These are phyloP conservation scores for Myanophis thanlyinensis DNA, from an alignment of 2,113 vertebrate genomes.

Conservation along the genomic window DNA sequence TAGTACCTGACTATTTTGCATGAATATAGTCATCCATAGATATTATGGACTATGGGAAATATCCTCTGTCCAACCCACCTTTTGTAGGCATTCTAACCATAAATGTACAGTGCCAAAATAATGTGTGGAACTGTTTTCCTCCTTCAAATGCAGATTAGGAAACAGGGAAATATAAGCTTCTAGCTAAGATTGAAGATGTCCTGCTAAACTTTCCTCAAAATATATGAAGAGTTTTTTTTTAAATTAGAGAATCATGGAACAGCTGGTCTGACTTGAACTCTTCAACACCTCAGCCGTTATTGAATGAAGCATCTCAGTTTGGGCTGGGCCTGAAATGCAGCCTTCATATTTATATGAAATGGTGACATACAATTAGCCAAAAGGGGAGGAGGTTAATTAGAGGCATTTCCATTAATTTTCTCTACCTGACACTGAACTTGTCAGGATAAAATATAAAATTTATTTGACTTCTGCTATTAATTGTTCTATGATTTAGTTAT, in stretches of 20 bases:
- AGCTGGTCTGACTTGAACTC: not conserved
- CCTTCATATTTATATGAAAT: conserved; percentile 20
- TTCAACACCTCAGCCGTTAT: not conserved
- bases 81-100: not conserved
- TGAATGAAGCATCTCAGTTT: conserved; percentile 1
- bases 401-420: not conserved
- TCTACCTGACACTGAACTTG: not conserved
- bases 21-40: not conserved
- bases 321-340: conserved; percentile 10
- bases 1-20: not conserved
- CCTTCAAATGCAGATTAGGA: not conserved
- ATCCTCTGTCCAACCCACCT: not conserved
- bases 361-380: conserved; percentile 7
- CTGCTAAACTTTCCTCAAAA: not conserved
- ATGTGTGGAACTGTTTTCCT: not conserved
- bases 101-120: not conserved
- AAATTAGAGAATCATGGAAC: not conserved
- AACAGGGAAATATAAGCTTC: not conserved
- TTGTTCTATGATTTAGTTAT: not conserved
- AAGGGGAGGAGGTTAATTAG: not conserved
- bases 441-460: not conserved
- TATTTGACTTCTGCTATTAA: not conserved
- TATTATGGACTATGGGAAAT: not conserved
- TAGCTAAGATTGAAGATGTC: not conserved
- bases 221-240: not conserved